A percentile compares a stretch with the other conserved stretches of the same genome.
Conservation (phyloP, 2,888 invertebrate species). For the Acanthoscelides obtectus region DNA sequence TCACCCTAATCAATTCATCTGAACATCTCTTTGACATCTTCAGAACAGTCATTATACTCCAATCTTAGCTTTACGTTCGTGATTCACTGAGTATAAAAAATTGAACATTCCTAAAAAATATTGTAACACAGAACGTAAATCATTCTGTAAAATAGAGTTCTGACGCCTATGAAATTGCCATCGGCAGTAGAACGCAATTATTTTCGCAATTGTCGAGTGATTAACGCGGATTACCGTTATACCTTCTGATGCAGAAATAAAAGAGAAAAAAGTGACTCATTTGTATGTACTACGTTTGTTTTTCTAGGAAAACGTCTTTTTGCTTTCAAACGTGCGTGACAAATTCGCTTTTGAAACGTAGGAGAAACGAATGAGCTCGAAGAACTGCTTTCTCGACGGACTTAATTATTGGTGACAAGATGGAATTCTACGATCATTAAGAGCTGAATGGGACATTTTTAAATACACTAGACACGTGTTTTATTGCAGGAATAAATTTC, state of each 20-base stretch:
- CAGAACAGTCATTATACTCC: no score
- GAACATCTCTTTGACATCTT: no score
- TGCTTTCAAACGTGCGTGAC: neutral
- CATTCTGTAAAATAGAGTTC: no score
- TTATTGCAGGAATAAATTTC: no score
- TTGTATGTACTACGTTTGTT: neutral
- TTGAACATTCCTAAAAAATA: no score
- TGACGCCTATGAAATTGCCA: neutral
- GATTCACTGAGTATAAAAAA: no score
- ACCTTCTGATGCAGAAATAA: neutral
- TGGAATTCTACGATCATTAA: no score
- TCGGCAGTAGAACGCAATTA: neutral
- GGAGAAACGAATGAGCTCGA: neutral
- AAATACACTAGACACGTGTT: no score
- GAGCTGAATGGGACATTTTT: no score
- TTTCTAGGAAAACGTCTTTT: neutral
- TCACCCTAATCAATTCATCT: no score
- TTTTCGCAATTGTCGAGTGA: neutral
- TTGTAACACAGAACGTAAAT: no score
- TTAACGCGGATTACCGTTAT: neutral
- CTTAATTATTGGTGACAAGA: neutral
- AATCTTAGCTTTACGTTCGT: no score
- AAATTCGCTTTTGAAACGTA: neutral
- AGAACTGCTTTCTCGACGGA: neutral
- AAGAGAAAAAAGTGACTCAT: neutral